Conservation (phyloP, 2,113 vertebrate species). For the Baryphthengus martii region DNA sequence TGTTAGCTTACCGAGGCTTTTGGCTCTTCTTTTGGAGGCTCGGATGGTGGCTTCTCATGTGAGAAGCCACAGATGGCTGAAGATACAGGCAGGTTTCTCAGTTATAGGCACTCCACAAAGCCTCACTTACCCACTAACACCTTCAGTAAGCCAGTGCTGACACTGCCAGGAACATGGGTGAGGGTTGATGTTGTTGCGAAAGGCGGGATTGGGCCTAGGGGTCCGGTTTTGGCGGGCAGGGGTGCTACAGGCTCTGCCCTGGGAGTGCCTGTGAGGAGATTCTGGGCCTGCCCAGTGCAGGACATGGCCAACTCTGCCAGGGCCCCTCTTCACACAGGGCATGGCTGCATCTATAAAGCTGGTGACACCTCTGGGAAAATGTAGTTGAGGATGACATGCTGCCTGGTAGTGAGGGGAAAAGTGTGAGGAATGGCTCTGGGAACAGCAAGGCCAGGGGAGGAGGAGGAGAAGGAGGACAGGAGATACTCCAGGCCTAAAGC, state of each 20-base stretch:
- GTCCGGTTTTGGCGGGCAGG: rapidly evolving
- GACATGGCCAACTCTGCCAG: rapidly evolving
- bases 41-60: too few relatives aligned
- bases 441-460: not conserved
- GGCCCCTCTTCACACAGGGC: rapidly evolving
- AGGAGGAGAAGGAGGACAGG: not conserved
- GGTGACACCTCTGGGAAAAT: not conserved
- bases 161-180: rapidly evolving
- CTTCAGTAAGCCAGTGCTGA: not conserved
- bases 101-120: not conserved
- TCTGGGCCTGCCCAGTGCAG: rapidly evolving
- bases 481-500: rapidly evolving
- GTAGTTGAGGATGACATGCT: rapidly evolving
- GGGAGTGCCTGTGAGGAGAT: not conserved
- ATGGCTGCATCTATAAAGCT: rapidly evolving
- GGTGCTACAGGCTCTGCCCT: not conserved
- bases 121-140: too few relatives aligned
- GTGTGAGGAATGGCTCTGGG: not conserved
- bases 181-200: rapidly evolving
- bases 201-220: rapidly evolving
- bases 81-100: not conserved
- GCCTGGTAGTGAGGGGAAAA: not conserved
- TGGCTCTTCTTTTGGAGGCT: not conserved
- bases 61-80: too few relatives aligned
- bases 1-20: not conserved